Percentiles rank a stretch among this genome's conserved stretches.
Conservation (phyloP, 1,140 invertebrate species). For the Drosophila sproati region DNA sequence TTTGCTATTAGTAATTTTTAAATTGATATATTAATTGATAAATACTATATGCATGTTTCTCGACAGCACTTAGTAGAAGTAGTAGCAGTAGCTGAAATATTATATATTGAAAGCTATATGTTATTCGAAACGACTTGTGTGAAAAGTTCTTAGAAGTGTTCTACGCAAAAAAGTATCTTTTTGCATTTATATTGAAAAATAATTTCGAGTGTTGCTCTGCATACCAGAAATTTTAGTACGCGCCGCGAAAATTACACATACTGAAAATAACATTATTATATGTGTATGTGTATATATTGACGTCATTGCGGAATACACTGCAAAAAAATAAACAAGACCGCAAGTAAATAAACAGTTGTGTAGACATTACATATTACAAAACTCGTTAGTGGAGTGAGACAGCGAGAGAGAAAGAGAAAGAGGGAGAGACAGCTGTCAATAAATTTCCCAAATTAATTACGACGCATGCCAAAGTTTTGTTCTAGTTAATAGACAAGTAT, state of each 20-base stretch:
- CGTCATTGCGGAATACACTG: slow-evolving; percentile 70
- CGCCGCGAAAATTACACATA: slow-evolving; percentile 22
- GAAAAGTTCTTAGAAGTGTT: slow-evolving; percentile 15
- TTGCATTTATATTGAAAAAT: slow-evolving; percentile 19
- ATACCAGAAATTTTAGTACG: slow-evolving; percentile 3
- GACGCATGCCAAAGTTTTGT: slow-evolving; percentile 58
- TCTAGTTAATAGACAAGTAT: slow-evolving; percentile 39
- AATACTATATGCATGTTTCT: slow-evolving; percentile 25
- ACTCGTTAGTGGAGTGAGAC: slow-evolving; percentile 53
- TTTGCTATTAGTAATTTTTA: slow-evolving; percentile 43
- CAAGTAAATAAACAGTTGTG: slow-evolving; percentile 64
- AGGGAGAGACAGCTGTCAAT: not conserved
- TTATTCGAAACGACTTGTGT: slow-evolving; percentile 14
- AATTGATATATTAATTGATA: slow-evolving; percentile 40
- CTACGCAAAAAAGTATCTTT: slow-evolving; percentile 9
- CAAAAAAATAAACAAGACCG: slow-evolving; percentile 25
- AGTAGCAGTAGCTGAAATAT: slow-evolving; percentile 39
- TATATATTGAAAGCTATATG: slow-evolving; percentile 31
- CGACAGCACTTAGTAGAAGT: slow-evolving; percentile 21
- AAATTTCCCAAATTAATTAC: slow-evolving; percentile 46
- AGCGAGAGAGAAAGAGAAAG: not conserved
- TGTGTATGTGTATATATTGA: slow-evolving; percentile 41
- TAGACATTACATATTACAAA: slow-evolving; percentile 30
- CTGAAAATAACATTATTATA: slow-evolving; percentile 48
- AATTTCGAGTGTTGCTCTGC: slow-evolving; percentile 44